phyloP scores from a whole-genome alignment of 2,888 invertebrate genomes.

The Chromoteleia sp. region DNA sequence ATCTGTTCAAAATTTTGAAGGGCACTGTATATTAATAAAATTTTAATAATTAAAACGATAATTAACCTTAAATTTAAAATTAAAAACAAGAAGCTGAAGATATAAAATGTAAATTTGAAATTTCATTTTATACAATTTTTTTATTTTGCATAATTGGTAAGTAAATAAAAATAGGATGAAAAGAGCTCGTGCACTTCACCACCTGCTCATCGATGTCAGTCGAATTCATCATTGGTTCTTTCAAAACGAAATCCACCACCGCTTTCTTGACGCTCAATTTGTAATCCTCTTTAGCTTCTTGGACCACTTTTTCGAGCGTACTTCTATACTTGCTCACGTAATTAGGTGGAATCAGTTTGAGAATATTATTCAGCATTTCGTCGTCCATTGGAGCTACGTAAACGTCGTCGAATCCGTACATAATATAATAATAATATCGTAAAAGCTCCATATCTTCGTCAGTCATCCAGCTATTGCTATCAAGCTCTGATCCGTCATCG shows the following conservation, averaged over 20 bases:
- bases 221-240: constrained; percentile 87
- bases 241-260: constrained; percentile 95
- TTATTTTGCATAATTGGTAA: too few species aligned
- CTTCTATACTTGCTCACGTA: constrained; percentile 87
- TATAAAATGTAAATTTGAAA: too few species aligned
- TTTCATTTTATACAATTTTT: too few species aligned
- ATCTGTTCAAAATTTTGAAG: too few species aligned
- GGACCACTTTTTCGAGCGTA: constrained; percentile 87
- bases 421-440: constrained; percentile 95
- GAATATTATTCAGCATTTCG: constrained; percentile 88
- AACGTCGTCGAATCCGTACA: constrained; percentile 95
- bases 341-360: constrained; percentile 87
- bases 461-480: constrained; percentile 76
- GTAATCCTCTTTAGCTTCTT: constrained; percentile 94
- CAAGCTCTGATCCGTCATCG: constrained; percentile 70
- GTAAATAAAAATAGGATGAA: too few species aligned
- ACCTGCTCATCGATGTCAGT: constrained; percentile 63
- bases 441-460: constrained; percentile 89
- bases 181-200: too few species aligned
- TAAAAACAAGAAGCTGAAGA: too few species aligned
- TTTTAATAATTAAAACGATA: too few species aligned
- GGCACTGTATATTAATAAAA: too few species aligned
- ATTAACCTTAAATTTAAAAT: too few species aligned
- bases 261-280: constrained; percentile 95
- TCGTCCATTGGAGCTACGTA: constrained; percentile 94